phyloP scores from a whole-genome alignment of 53 echinoderm and acorn worm species.

The Pentamera pediparva region DNA sequence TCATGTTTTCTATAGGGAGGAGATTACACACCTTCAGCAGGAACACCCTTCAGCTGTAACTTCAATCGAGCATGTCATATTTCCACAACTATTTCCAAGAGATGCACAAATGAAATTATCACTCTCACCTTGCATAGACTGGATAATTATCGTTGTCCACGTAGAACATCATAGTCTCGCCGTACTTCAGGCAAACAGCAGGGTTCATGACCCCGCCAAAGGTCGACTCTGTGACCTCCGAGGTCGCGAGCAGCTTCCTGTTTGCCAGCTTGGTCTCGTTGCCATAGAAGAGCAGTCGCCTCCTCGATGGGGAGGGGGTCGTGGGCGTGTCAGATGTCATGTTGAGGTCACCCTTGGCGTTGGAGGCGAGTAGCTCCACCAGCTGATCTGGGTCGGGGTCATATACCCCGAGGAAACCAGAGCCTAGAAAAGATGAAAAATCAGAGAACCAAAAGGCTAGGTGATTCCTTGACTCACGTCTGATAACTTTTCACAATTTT shows the following conservation, averaged over 20 bases:
- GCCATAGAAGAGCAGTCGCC: constrained; percentile 35
- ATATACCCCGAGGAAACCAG: constrained; percentile 77
- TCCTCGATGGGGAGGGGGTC: neutral
- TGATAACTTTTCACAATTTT: too few species aligned
- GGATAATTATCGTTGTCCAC: constrained; percentile 94
- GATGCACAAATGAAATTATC: too few species aligned
- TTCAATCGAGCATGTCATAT: too few species aligned
- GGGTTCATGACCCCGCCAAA: constrained; percentile 79
- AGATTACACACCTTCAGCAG: too few species aligned
- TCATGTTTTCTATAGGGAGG: too few species aligned
- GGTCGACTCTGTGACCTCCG: constrained; percentile 42
- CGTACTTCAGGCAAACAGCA: constrained; percentile 85
- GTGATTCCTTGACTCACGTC: too few species aligned
- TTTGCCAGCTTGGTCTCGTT: constrained; percentile 36
- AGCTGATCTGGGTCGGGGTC: constrained; percentile 59
- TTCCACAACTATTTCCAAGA: too few species aligned
- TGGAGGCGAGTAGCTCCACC: constrained; percentile 49
- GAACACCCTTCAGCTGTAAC: too few species aligned
- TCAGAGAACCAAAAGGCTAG: too few species aligned
- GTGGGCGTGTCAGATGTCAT: constrained; percentile 6
- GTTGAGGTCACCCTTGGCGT: constrained; percentile 71
- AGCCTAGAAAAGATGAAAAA: constrained; percentile 31
- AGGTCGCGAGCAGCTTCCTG: constrained; percentile 56
- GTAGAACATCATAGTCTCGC: constrained; percentile 88
- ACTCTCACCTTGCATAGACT: constrained; percentile 84